Percentiles rank a stretch among this genome's conserved stretches.
Evolutionary conservation across 1,140 invertebrate genomes (phyloP).

Genomic region (Penaeus vannamei): DNA sequence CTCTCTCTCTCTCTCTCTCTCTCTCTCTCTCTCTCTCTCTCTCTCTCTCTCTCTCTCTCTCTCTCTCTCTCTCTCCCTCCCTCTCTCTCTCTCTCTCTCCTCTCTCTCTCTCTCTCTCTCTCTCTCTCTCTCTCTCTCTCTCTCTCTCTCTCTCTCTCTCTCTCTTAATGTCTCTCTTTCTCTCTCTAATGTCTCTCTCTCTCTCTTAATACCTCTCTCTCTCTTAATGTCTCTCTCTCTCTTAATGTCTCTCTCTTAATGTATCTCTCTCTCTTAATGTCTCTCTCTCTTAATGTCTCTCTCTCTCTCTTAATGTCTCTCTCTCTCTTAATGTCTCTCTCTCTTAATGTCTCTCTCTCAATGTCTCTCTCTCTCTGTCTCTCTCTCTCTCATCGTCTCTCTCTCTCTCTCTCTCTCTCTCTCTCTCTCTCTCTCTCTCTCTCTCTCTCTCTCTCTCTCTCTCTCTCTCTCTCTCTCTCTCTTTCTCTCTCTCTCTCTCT

Average conservation of each 20-base stretch:
- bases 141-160: not conserved
- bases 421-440: conserved; percentile 10
- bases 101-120: not conserved
- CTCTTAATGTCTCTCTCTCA: not conserved
- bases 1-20: conserved; percentile 27
- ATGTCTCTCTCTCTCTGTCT: not conserved
- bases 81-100: not conserved
- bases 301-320: conserved; percentile 28
- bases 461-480: not conserved
- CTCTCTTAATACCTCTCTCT: too few relatives aligned
- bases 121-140: not conserved
- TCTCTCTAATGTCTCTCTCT: not conserved
- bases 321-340: conserved; percentile 31
- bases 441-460: conserved; percentile 5
- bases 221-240: too few relatives aligned
- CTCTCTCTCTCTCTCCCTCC: not conserved
- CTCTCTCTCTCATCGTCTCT: conserved; percentile 7
- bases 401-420: conserved; percentile 28
- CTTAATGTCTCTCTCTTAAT: too few relatives aligned
- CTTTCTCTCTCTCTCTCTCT: not conserved
- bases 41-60: not conserved
- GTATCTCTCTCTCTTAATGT: too few relatives aligned
- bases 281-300: conserved; percentile 11
- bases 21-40: conserved; percentile 21
- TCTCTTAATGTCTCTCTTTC: not conserved